Conservation (phyloP, 2,888 invertebrate species). For the Tridacna gigas region DNA sequence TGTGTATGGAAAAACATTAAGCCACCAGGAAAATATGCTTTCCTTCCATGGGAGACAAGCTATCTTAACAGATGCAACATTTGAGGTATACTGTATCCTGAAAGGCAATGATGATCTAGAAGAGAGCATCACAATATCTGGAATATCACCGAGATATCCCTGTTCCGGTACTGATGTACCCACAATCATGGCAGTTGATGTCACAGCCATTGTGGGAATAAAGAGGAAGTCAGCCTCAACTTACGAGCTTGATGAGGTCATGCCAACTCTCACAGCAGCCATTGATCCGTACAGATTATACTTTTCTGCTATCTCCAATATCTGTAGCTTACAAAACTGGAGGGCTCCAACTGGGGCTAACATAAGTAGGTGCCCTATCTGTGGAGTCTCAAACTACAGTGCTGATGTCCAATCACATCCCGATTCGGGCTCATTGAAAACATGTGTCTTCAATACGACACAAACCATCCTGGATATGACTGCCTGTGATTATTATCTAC, state of each 20-base stretch:
- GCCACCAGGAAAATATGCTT: slow-evolving; percentile 30
- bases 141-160: slow-evolving; percentile 45
- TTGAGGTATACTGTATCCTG: slow-evolving; percentile 52
- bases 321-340: slow-evolving; percentile 54
- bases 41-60: slow-evolving; percentile 6
- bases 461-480: slow-evolving; percentile 24
- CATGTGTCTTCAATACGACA: slow-evolving; percentile 26
- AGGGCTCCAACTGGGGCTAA: slow-evolving; percentile 35
- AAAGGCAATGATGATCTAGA: slow-evolving; percentile 23
- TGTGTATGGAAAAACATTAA: slow-evolving; percentile 45
- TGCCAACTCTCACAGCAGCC: slow-evolving; percentile 44
- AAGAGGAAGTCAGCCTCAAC: slow-evolving; percentile 23
- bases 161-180: slow-evolving; percentile 47
- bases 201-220: slow-evolving; percentile 45
- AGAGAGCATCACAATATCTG: slow-evolving; percentile 29
- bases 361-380: slow-evolving; percentile 55
- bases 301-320: slow-evolving; percentile 41
- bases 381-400: slow-evolving; percentile 44
- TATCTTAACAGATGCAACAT: slow-evolving; percentile 47
- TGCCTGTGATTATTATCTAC: slow-evolving; percentile 44
- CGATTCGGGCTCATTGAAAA: neutral
- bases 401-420: slow-evolving; percentile 5
- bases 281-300: slow-evolving; percentile 33
- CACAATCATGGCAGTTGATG: slow-evolving; percentile 37
- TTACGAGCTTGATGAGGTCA: slow-evolving; percentile 46